These are phyloP conservation scores for Austrolebias charrua DNA, from an alignment of 2,797 vertebrate species.

Conservation along the genomic window DNA sequence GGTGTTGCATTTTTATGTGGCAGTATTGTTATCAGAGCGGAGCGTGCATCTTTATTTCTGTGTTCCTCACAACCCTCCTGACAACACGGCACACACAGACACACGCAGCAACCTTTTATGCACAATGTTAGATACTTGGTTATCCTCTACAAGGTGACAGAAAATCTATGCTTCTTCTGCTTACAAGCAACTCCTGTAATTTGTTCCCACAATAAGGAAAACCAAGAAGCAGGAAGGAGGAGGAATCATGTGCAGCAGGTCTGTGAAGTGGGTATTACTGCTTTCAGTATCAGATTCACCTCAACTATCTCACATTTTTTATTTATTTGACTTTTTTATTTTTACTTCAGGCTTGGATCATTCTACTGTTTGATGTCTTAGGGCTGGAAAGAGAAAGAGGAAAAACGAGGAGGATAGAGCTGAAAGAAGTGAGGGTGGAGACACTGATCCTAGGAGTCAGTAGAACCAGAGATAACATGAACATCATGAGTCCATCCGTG, in stretches of 20 bases:
- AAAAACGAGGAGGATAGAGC: not conserved
- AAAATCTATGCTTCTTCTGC: constrained; percentile 66
- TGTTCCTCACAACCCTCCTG: constrained; percentile 36
- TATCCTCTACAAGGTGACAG: constrained; percentile 62
- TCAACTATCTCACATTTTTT: constrained; percentile 26
- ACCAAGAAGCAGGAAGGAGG: constrained; percentile 32
- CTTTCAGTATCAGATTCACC: constrained; percentile 52
- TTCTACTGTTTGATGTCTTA: constrained; percentile 55
- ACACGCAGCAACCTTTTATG: constrained; percentile 32
- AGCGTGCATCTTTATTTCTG: constrained; percentile 36
- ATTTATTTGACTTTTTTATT: constrained; percentile 23
- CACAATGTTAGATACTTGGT: constrained; percentile 55
- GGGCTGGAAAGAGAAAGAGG: not conserved
- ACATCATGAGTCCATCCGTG: constrained; percentile 16
- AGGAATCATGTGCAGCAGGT: constrained; percentile 41
- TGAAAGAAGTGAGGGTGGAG: constrained; percentile 19
- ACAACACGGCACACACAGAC: no score
- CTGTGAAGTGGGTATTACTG: constrained; percentile 63
- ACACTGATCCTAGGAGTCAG: constrained; percentile 27
- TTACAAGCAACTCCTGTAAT: constrained; percentile 68
- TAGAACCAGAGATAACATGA: constrained; percentile 14
- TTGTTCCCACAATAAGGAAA: constrained; percentile 60
- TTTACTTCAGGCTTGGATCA: constrained; percentile 25
- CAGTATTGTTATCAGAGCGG: constrained; percentile 33
- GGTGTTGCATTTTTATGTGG: not conserved